Evolutionary conservation across 2,888 invertebrate species (phyloP).

Genomic region (Lamproptera curius): DNA sequence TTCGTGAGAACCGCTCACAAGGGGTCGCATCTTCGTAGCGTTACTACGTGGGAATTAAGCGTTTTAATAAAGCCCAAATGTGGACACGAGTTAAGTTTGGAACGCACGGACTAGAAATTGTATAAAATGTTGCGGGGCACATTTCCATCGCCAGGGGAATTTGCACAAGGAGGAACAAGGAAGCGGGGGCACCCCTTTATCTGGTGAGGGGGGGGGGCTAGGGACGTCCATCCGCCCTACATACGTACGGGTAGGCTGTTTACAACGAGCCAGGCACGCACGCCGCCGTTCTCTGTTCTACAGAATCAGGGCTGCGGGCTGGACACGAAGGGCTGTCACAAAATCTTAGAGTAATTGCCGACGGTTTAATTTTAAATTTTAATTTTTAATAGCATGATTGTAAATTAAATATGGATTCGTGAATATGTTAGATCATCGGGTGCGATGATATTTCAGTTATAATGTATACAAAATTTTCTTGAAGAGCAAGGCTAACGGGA

Average conservation of each 20-base stretch:
- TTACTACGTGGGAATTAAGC: constrained; percentile 29
- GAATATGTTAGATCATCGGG: too few species aligned
- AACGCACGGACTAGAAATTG: constrained; percentile 71
- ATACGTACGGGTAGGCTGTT: constrained; percentile 72
- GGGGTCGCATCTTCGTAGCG: constrained; percentile 40
- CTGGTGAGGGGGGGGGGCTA: constrained; percentile 52
- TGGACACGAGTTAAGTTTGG: constrained; percentile 49
- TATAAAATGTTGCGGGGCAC: constrained; percentile 78
- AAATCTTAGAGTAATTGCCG: too few species aligned
- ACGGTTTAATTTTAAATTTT: too few species aligned
- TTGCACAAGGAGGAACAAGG: constrained; percentile 78
- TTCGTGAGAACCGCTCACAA: constrained; percentile 49
- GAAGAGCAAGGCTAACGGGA: too few species aligned
- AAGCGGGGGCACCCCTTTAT: constrained; percentile 72
- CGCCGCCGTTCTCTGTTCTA: constrained; percentile 70
- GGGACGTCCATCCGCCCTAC: constrained; percentile 72
- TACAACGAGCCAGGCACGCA: constrained; percentile 74
- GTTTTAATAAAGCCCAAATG: constrained; percentile 29
- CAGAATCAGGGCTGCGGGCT: constrained; percentile 72
- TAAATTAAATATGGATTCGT: too few species aligned
- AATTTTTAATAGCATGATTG: too few species aligned
- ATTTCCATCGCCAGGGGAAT: constrained; percentile 78
- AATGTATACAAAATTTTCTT: too few species aligned
- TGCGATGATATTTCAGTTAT: too few species aligned
- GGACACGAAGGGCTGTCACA: constrained; percentile 68